Percentiles rank a stretch among this genome's conserved stretches.
Evolutionary conservation across 1,140 invertebrate genomes (phyloP).

Genomic region (Zophobas atratus): DNA sequence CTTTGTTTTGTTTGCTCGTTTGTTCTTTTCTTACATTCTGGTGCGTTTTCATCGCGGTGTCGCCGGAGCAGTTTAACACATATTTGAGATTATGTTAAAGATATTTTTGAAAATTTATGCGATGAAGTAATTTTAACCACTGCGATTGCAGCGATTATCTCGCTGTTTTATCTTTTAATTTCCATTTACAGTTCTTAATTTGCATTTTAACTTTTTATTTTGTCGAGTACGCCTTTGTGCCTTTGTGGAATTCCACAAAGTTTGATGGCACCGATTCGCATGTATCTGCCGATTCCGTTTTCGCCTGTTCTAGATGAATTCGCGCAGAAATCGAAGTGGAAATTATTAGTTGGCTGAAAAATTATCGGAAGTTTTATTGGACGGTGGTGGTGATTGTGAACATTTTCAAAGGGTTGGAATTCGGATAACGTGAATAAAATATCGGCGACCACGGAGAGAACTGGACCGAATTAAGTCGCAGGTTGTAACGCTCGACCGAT

Average conservation of each 20-base stretch:
- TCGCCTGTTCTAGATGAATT: not conserved
- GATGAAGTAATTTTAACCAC: not conserved
- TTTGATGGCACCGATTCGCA: not conserved
- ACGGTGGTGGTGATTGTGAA: not conserved
- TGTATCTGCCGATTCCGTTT: too few species aligned
- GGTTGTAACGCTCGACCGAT: too few species aligned
- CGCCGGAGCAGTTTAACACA: constrained; percentile 15
- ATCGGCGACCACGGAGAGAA: not conserved
- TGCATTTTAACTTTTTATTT: constrained; percentile 9
- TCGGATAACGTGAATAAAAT: constrained; percentile 12
- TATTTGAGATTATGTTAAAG: constrained; percentile 8
- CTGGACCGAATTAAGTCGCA: too few species aligned
- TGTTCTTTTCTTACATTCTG: constrained; percentile 10
- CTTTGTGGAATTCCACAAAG: not conserved
- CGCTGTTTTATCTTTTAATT: constrained; percentile 7
- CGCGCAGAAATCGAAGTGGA: not conserved
- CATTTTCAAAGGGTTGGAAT: constrained; percentile 10
- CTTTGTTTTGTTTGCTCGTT: constrained; percentile 5
- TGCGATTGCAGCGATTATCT: constrained; percentile 10
- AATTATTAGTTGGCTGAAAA: constrained; percentile 2
- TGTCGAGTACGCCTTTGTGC: not conserved
- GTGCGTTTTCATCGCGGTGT: constrained; percentile 18
- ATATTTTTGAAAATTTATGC: constrained; percentile 11
- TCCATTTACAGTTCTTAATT: constrained; percentile 12
- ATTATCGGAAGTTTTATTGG: constrained; percentile 23